Percentiles rank a stretch among this genome's conserved stretches.
Conservation (phyloP, 2,113 vertebrate genomes). For the Corythornis vintsioides region DNA sequence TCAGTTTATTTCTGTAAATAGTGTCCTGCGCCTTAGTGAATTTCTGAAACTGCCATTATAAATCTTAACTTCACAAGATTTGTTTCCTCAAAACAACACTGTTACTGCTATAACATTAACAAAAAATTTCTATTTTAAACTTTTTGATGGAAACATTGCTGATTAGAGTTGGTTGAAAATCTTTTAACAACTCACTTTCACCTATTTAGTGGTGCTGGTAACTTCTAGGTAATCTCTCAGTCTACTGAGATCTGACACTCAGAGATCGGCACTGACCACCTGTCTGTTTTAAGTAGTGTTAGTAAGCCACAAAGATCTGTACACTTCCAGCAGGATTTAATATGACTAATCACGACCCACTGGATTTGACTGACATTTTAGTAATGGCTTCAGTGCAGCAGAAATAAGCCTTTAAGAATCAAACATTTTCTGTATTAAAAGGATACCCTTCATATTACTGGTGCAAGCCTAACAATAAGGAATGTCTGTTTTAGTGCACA, state of each 20-base stretch:
- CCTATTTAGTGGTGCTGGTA: background rate
- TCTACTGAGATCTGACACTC: background rate
- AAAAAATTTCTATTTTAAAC: background rate
- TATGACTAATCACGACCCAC: background rate
- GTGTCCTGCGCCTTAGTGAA: background rate
- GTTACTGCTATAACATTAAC: background rate
- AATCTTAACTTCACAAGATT: background rate
- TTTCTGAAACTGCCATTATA: background rate
- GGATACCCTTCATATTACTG: rapidly evolving
- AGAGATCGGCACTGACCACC: background rate
- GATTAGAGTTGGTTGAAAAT: background rate
- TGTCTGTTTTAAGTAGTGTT: background rate
- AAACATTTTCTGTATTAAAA: background rate
- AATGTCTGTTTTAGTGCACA: background rate
- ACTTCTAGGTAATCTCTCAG: background rate
- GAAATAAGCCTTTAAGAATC: background rate
- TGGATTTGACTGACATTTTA: conserved; percentile 23
- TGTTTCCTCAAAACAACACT: background rate
- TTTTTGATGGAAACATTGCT: background rate
- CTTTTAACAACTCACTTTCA: background rate
- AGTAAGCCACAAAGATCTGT: background rate
- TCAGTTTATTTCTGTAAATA: background rate
- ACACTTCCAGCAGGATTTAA: conserved; percentile 7
- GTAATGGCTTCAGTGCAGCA: background rate
- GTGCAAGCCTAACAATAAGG: background rate